Base-by-base conservation (phyloP, 2,797 vertebrate species). In the Orestias chungarensis region DNA sequence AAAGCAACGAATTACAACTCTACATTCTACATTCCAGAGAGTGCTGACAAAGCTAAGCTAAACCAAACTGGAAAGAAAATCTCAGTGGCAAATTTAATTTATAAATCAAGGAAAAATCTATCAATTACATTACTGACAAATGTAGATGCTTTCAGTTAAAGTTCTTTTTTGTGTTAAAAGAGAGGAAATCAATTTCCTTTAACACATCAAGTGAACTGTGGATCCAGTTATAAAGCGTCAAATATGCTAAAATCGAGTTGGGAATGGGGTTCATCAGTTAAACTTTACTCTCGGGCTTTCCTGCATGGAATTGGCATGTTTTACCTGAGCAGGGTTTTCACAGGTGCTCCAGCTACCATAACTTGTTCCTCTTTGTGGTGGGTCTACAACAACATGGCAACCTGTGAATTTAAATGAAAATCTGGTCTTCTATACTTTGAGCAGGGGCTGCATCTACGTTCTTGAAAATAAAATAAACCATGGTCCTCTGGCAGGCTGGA, bases 1-100 rank as follows among this genome's bases (percentile, higher is more conserved):
- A 85, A 77, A 77, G 82, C 12, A 73, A 83, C 76, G 82, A 91
- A 89, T 91, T 86, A 85, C 84, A 82, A 76, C 75, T 89, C 81
- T 75, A 90, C 86, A 91, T 86, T 86, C 87, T 84, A 86, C 88
- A 90, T 88, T 93, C 90, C 89, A 79, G 82, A 83, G 88, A 89
- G 84, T 82, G 86, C 84, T 82, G 79, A 76, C 71, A 70, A 82
- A 76, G 81, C 85, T 83, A 87, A 91, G 76, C 87, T 76, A 78
- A 89, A 89, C 82, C 79, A 86, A 82, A 86, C 86, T 43, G 64
- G 72, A 74, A 79, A 52, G n/a, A 50, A 85, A 88, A 89, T 82
- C 82, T 91, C 81, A 74, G 76, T 54, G 67, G 80, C 80, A 80
- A 73, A 86, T 31, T 83, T 81, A 86, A 38, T 80, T 62, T 73